Conservation (phyloP, 2,113 vertebrate species). For the Dromiciops gliroides region DNA sequence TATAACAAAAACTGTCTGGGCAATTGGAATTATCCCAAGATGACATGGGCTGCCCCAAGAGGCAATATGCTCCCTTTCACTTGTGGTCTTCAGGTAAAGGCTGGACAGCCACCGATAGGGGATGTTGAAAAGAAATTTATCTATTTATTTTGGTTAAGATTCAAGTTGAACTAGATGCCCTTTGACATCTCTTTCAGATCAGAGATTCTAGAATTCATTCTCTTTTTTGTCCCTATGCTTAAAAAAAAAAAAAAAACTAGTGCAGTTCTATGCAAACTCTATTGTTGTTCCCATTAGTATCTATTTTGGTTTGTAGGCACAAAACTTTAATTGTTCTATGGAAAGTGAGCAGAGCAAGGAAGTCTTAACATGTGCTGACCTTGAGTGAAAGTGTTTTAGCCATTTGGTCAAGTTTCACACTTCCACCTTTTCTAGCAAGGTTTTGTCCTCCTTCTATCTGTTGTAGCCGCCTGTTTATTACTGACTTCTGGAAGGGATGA, state of each 20-base stretch:
- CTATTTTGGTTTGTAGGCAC: neutral
- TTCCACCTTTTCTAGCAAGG: neutral
- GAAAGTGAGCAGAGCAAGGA: conserved; percentile 20
- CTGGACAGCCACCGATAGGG: neutral
- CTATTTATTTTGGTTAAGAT: neutral
- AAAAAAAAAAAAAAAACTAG: conserved; percentile 19
- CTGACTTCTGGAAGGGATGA: neutral
- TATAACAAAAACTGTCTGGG: neutral
- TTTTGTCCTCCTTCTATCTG: neutral
- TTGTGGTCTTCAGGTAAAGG: neutral
- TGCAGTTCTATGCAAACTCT: neutral
- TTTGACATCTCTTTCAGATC: neutral
- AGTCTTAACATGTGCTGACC: conserved; percentile 43
- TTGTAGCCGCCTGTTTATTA: neutral
- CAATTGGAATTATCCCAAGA: neutral
- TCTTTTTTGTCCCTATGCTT: conserved; percentile 29
- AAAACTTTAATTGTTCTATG: neutral
- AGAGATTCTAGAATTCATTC: neutral
- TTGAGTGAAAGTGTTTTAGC: conserved; percentile 41
- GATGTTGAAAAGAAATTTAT: neutral
- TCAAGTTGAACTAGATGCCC: neutral
- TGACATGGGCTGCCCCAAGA: neutral
- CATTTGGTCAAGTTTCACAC: conserved; percentile 13
- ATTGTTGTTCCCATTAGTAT: neutral
- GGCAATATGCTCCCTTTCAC: neutral